Base-by-base conservation (phyloP, 2,888 invertebrate species). In the Tortrix viridana region DNA sequence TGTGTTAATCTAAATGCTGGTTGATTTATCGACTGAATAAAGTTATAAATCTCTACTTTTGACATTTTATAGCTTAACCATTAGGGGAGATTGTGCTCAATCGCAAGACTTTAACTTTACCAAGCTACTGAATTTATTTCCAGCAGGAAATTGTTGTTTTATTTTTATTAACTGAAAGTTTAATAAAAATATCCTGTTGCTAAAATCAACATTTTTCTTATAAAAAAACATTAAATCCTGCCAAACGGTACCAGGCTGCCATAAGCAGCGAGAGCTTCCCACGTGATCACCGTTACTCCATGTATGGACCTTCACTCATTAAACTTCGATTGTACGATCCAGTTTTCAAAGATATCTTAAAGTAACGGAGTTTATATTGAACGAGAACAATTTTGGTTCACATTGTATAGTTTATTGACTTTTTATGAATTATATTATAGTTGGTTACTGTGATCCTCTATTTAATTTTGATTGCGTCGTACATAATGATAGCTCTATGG, bases 211-310 rank as follows among this genome's bases (percentile, higher is more conserved):
- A 26, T 3, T 23, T 32, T 43, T 43, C 32, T 26, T 32, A 32
- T 32, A 2, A 32, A 12, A 16, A 9, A 58, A 41, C 22, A 23
- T 49, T 19, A 44, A 52, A 6, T 48, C 12, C 9, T 20, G 18
- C 38, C 37, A 48, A 48, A 47, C 19, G 37, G 6, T 38, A 19
- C 47, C 44, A 55, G 12, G 38, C 12, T 20, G n/a, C 7, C 54
- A 55, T 18, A 26, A 44, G 4, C 61, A 7, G 43, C 22, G 49
- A 49, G 43, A 18, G 19, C 50, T 62, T 38, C 56, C 50, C 62
- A 62, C 62, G 16, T 26, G 19, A 22, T n/a, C 19, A 56, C 62
- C 56, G 62, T 62, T 62, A 52, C 37, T 50, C 62, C 56, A n/a
- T 44, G 37, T 62, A 56, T 52, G 50, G 55, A 41, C 54, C 60